Conservation (phyloP, 2,113 vertebrate genomes). For the Neogobius melanostomus region DNA sequence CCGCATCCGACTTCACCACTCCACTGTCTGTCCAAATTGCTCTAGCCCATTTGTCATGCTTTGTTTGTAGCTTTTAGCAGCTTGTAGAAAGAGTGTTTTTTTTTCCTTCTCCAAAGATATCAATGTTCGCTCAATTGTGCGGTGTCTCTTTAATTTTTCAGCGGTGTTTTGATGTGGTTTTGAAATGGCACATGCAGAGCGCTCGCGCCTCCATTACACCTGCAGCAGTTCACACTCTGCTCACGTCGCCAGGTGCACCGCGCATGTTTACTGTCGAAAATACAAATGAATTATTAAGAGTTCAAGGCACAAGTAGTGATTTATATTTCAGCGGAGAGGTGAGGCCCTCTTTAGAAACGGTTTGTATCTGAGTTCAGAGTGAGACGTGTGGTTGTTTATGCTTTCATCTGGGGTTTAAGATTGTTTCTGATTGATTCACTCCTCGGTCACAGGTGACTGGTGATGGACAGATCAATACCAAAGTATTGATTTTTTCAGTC, state of each 20-base stretch:
- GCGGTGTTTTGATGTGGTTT: slow-evolving; percentile 12
- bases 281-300: slow-evolving; percentile 4
- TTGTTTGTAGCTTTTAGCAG: slow-evolving; percentile 17
- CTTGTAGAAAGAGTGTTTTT: slow-evolving; percentile 14
- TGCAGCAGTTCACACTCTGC: neutral
- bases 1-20: neutral
- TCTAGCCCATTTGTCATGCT: slow-evolving; percentile 20
- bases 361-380: neutral
- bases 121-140: slow-evolving; percentile 35
- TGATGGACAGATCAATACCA: no score
- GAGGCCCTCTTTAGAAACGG: neutral
- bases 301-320: neutral
- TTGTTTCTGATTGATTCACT: no score
- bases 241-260: neutral
- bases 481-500: no score
- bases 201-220: neutral
- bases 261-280: neutral
- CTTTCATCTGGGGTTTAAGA: no score
- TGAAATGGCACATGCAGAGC: slow-evolving; percentile 1
- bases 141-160: slow-evolving; percentile 26
- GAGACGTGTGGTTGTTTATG: neutral
- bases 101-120: slow-evolving; percentile 10
- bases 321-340: neutral
- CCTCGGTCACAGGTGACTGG: no score
- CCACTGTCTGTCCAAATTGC: slow-evolving; percentile 6